phyloP scores from a whole-genome alignment of 2,888 invertebrate species.

The Megamerina dolium region DNA sequence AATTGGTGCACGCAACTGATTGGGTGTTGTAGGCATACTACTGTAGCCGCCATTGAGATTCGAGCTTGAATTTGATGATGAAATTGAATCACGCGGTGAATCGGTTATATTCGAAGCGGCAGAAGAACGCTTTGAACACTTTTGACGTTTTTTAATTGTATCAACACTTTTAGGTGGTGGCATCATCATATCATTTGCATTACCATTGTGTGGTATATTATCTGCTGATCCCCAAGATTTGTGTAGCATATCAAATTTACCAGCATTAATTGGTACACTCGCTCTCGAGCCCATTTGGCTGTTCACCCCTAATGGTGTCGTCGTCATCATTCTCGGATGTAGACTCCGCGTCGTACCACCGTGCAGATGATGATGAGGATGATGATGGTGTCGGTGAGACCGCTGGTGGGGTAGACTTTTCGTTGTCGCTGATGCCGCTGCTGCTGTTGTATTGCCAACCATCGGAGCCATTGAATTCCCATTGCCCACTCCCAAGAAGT shows the following conservation, averaged over 20 bases:
- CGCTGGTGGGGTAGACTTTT: slow-evolving; percentile 50
- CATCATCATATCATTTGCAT: slow-evolving; percentile 53
- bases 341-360: slow-evolving; percentile 43
- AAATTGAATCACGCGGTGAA: slow-evolving; percentile 37
- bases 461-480: slow-evolving; percentile 47
- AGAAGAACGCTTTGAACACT: slow-evolving; percentile 53
- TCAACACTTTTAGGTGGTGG: slow-evolving; percentile 69
- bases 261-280: slow-evolving; percentile 40
- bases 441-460: slow-evolving; percentile 18
- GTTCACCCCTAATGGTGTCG: slow-evolving; percentile 32
- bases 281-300: slow-evolving; percentile 33
- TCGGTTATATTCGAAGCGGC: slow-evolving; percentile 34
- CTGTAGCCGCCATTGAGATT: slow-evolving; percentile 49
- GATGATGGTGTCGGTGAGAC: slow-evolving; percentile 48
- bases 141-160: slow-evolving; percentile 60
- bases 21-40: slow-evolving; percentile 65
- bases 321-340: slow-evolving; percentile 37
- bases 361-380: slow-evolving; percentile 36
- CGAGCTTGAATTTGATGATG: slow-evolving; percentile 38
- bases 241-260: slow-evolving; percentile 62
- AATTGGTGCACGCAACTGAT: slow-evolving; percentile 52
- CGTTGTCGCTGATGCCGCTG: slow-evolving; percentile 22
- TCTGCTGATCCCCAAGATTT: slow-evolving; percentile 90
- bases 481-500: slow-evolving; percentile 74
- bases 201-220: slow-evolving; percentile 58